Conservation (phyloP, 2,113 vertebrate genomes). For the Oryzias curvinotus region DNA sequence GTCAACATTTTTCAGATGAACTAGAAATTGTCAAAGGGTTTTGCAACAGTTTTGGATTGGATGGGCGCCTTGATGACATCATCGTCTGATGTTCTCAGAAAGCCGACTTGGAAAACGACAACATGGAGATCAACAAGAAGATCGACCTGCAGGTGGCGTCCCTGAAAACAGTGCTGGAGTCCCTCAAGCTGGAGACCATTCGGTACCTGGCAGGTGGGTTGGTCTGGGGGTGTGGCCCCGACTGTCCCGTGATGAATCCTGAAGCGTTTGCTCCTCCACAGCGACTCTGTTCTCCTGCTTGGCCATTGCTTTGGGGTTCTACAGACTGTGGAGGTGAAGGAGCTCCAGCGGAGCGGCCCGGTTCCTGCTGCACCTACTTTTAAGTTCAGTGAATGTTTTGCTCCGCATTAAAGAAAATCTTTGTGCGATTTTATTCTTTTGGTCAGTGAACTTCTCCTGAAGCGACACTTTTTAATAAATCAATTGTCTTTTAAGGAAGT, state of each 20-base stretch:
- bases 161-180: conserved; percentile 93
- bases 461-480: too few species aligned
- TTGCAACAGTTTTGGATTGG: background rate
- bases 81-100: conserved; percentile 72
- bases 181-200: conserved; percentile 91
- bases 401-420: too few species aligned
- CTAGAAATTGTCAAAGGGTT: too few species aligned
- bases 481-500: too few species aligned
- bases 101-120: conserved; percentile 82
- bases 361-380: background rate
- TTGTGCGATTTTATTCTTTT: too few species aligned
- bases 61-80: conserved; percentile 4
- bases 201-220: conserved; percentile 71
- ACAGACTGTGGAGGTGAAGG: conserved; percentile 87
- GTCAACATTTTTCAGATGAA: too few species aligned
- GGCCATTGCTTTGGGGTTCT: conserved; percentile 88
- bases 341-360: background rate
- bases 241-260: background rate
- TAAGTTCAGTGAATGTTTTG: too few species aligned
- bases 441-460: too few species aligned
- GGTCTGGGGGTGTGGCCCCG: background rate
- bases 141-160: conserved; percentile 95
- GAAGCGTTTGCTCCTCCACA: conserved; percentile 50
- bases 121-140: conserved; percentile 91
- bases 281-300: conserved; percentile 91